Evolutionary conservation across 2,888 invertebrate genomes (phyloP), one percentile per base, ranked within the genome.

Genomic region (Cephus sareptanus): DNA sequence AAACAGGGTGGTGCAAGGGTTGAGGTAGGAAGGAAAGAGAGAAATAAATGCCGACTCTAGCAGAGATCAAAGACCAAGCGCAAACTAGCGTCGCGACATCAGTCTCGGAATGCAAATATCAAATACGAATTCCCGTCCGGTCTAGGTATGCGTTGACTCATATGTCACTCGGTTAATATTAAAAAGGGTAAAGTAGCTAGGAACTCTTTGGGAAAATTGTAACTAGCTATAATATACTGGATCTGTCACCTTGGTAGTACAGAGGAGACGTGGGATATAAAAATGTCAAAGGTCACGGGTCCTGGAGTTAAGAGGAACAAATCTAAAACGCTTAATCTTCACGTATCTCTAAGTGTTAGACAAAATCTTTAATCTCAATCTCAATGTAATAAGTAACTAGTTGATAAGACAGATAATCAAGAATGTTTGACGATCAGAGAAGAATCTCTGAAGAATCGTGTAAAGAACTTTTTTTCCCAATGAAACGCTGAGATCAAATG

Each of bases 1-100:
- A 37, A 74, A 73, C 73, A 74, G 37, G 69, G 15, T 15, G 56
- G 69, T 15, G 78, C 33, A 75, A 40, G 40, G 56, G 40, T 15
- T 15, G 34, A 40, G 78, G 74, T 74, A n/a, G 40, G 70, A 34
- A 73, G 74, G 70, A 78, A 75, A 78, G 75, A 69, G 74, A 33
- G 69, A 75, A 75, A 70, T 56, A 70, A 78, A 74, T 76, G 75
- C 75, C 73, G 75, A 69, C 74, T 76, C 9, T 31, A 74, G 76
- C 11, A 12, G 75, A 80, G 75, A 81, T 81, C 79, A 81, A 81
- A 81, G 79, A 37, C 69, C 56, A 75, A 76, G 33, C 69, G n/a
- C 34, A 34, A 56, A 56, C 23, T 56, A 6, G 9, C 56, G 56
- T 56, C 23, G 56, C 56, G 56, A 56, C 56, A 6, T 56, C 56